Evolutionary conservation across 1,140 invertebrate genomes (phyloP).

Genomic region (Acromyrmex charruanus): DNA sequence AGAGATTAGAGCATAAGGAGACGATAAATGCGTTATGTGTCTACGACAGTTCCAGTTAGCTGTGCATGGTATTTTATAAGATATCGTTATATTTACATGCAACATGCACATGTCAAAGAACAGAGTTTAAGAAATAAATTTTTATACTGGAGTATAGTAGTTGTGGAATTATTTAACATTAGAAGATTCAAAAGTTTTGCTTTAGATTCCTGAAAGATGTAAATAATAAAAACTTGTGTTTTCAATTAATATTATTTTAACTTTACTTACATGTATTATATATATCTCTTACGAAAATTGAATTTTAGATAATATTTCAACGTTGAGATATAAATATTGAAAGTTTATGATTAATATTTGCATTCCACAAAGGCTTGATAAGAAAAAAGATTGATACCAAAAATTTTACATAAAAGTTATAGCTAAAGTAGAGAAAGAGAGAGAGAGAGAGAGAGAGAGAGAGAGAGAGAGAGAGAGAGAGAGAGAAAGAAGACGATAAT

Average conservation of each 20-base stretch:
- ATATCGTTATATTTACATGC: not conserved
- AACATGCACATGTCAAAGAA: not conserved
- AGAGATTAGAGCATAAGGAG: slow-evolving; percentile 59
- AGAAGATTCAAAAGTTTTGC: not conserved
- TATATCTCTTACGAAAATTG: not conserved
- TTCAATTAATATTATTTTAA: slow-evolving; percentile 1
- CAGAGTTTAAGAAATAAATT: not conserved
- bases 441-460: not conserved
- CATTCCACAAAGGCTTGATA: not conserved
- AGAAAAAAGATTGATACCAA: not conserved
- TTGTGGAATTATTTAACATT: not conserved
- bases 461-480: not conserved
- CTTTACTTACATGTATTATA: not conserved
- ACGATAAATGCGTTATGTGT: slow-evolving; percentile 31
- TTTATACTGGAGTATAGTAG: not conserved
- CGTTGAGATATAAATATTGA: not conserved
- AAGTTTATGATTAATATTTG: not conserved
- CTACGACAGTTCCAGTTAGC: slow-evolving; percentile 14
- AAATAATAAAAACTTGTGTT: not conserved
- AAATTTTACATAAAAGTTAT: not conserved
- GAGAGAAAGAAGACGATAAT: not conserved
- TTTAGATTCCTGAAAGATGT: not conserved
- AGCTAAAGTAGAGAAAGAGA: not conserved
- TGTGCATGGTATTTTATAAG: not conserved
- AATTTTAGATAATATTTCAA: not conserved